Percentiles rank a stretch among this genome's conserved stretches.
Conservation (phyloP, 2,888 invertebrate genomes). For the Rhingia rostrata region DNA sequence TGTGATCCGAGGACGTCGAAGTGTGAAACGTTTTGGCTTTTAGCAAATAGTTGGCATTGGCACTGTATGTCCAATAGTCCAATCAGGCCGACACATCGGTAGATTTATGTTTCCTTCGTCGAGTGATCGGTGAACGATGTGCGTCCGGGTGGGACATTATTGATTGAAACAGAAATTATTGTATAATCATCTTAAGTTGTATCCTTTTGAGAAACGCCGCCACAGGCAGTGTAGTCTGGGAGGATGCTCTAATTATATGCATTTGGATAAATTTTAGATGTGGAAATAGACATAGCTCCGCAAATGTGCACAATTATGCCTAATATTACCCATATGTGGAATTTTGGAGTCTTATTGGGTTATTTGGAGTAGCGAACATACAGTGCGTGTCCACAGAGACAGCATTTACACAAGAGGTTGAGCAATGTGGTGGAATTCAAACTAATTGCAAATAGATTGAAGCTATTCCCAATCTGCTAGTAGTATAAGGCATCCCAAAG, state of each 20-base stretch:
- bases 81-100: slow-evolving; percentile 29
- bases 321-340: not conserved
- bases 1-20: slow-evolving; percentile 26
- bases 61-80: slow-evolving; percentile 18
- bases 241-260: slow-evolving; percentile 23
- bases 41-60: slow-evolving; percentile 36
- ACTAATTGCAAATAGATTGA: too few relatives aligned
- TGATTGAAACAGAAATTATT: slow-evolving; percentile 55
- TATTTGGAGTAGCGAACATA: not conserved
- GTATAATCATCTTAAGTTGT: slow-evolving; percentile 48
- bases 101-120: slow-evolving; percentile 6
- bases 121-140: slow-evolving; percentile 10
- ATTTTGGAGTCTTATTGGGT: not conserved
- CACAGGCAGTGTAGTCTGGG: slow-evolving; percentile 3
- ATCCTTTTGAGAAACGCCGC: slow-evolving; percentile 34
- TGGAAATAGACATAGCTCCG: slow-evolving; percentile 44
- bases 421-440: too few relatives aligned
- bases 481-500: too few relatives aligned
- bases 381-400: too few relatives aligned
- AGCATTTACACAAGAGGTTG: too few relatives aligned
- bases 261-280: slow-evolving; percentile 32
- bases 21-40: slow-evolving; percentile 45
- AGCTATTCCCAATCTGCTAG: too few relatives aligned
- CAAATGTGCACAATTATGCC: slow-evolving; percentile 42
- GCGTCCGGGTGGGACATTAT: slow-evolving; percentile 15